phyloP scores from a whole-genome alignment of 2,113 vertebrate genomes.

The Mustelus asterias region DNA sequence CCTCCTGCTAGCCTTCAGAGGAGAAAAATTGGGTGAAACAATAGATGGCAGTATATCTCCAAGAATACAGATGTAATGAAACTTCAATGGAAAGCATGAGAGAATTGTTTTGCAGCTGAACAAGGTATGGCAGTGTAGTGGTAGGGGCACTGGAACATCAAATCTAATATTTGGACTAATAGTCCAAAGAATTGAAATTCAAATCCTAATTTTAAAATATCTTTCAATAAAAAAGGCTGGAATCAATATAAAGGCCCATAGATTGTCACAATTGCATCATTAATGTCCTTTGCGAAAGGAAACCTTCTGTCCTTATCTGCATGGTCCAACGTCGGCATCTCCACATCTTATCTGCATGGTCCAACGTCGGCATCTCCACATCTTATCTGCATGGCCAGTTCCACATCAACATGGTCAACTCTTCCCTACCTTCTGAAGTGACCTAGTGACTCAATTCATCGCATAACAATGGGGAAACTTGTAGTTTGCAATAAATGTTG shows the following conservation, averaged over 20 bases:
- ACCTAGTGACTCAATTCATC: neutral
- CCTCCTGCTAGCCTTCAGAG: neutral
- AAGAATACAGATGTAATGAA: neutral
- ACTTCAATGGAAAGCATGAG: neutral
- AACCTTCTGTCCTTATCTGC: neutral
- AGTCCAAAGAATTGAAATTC: neutral
- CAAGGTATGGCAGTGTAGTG: neutral
- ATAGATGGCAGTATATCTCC: neutral
- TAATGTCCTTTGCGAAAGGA: neutral
- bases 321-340: no score
- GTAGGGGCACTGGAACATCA: neutral
- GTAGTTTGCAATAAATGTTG: neutral
- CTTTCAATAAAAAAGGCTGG: neutral
- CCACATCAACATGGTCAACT: neutral
- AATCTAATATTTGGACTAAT: neutral
- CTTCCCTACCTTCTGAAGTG: neutral
- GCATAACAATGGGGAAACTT: neutral
- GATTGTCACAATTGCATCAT: neutral
- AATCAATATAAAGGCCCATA: neutral
- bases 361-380: no score
- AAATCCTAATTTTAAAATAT: neutral
- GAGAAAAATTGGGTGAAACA: neutral
- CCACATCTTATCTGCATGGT: no score
- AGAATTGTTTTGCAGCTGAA: neutral
- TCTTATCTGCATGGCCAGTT: neutral